Conservation (phyloP, 2,888 invertebrate genomes). For the Melanotus villosus region DNA sequence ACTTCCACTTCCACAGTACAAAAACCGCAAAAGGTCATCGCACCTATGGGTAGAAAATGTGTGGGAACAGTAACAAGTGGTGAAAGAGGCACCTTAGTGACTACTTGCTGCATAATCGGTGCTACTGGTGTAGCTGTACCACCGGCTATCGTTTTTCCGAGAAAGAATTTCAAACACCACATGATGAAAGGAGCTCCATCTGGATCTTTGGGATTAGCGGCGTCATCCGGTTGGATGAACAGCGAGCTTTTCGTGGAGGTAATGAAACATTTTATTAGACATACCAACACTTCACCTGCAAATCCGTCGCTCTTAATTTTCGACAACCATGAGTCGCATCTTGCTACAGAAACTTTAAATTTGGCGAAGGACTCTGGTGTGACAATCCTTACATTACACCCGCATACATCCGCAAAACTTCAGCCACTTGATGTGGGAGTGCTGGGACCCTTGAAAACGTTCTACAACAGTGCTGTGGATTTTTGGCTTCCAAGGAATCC, state of each 20-base stretch:
- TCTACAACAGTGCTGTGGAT: conserved; percentile 57
- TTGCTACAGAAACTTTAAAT: too few relatives aligned
- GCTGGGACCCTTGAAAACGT: conserved; percentile 45
- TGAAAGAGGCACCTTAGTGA: not conserved
- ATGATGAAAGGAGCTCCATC: not conserved
- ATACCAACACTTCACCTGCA: conserved; percentile 62
- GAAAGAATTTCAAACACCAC: conserved; percentile 27
- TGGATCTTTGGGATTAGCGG: not conserved
- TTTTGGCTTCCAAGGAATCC: conserved; percentile 39
- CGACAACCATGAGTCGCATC: too few relatives aligned
- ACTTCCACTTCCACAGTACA: conserved; percentile 58
- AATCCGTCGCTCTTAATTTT: too few relatives aligned
- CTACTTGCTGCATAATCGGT: conserved; percentile 45
- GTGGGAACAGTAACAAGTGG: conserved; percentile 49
- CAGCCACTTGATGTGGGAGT: conserved; percentile 64
- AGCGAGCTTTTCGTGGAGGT: not conserved
- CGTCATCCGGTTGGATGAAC: conserved; percentile 16
- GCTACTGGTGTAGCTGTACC: conserved; percentile 53
- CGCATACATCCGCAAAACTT: too few relatives aligned
- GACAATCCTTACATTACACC: too few relatives aligned
- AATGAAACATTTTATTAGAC: conserved; percentile 2
- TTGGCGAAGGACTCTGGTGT: too few relatives aligned
- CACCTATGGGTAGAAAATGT: conserved; percentile 55
- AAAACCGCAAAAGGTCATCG: conserved; percentile 60
- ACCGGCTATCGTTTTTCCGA: conserved; percentile 51